These are phyloP conservation scores for Asarcornis scutulata DNA, from an alignment of 2,113 vertebrate genomes.

Conservation along the genomic window DNA sequence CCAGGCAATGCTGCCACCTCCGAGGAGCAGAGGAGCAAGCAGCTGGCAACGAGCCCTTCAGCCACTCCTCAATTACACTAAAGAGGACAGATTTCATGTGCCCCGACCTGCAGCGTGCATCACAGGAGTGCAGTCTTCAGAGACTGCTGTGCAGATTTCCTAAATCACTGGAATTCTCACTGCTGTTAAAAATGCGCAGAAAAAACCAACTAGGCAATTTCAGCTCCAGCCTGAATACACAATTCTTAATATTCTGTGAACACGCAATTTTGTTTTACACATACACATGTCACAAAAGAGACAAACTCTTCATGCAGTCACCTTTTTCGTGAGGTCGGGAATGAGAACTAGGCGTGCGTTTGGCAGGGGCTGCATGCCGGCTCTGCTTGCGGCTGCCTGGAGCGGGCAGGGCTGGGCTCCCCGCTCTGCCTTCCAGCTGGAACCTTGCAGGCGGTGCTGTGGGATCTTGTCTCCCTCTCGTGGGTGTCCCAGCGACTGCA, in stretches of 20 bases:
- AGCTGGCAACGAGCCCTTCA: constrained; percentile 16
- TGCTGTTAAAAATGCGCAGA: not conserved
- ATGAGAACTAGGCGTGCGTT: rapidly evolving
- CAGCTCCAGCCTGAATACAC: not conserved
- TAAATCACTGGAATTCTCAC: not conserved
- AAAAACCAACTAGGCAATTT: not conserved
- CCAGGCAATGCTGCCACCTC: not conserved
- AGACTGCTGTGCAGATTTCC: not conserved
- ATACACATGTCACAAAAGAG: not conserved
- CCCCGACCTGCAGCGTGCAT: not conserved
- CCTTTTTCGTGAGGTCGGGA: rapidly evolving
- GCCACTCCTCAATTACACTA: not conserved
- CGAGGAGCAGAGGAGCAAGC: not conserved
- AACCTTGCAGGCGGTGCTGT: not conserved
- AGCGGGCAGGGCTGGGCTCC: not conserved
- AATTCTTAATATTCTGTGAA: not conserved
- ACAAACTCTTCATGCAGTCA: rapidly evolving
- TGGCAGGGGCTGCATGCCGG: rapidly evolving
- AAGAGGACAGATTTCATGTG: not conserved
- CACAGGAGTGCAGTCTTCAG: not conserved
- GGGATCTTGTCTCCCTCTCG: constrained; percentile 58
- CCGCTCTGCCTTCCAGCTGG: not conserved
- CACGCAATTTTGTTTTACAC: not conserved
- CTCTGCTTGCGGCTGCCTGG: not conserved
- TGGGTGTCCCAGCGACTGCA: constrained; percentile 2